Conservation (phyloP, 2,888 invertebrate genomes). For the Pyrrhosoma nymphula region DNA sequence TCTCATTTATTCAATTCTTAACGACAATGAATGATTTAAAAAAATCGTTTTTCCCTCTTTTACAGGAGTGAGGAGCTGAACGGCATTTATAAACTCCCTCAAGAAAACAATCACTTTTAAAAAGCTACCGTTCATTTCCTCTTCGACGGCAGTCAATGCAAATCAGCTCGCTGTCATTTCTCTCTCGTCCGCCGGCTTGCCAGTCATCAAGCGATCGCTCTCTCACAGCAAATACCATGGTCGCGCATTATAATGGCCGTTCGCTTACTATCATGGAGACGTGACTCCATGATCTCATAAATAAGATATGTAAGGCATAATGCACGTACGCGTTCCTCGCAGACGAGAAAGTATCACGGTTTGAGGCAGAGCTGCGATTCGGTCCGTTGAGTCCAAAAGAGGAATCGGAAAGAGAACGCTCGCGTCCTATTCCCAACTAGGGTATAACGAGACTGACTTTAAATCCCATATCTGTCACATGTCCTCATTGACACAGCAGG, state of each 20-base stretch:
- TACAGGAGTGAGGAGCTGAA: no score
- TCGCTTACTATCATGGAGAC: background rate
- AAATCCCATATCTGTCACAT: no score
- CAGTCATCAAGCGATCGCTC: no score
- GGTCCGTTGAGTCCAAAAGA: background rate
- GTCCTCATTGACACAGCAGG: no score
- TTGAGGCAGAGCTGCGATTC: background rate
- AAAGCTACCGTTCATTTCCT: no score
- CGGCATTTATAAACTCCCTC: no score
- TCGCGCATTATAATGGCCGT: background rate
- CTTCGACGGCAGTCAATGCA: background rate
- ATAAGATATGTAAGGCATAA: background rate
- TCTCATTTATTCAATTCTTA: no score
- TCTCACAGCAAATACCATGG: background rate
- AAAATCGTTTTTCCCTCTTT: background rate
- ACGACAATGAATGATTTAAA: background rate
- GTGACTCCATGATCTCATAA: background rate
- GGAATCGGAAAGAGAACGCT: background rate
- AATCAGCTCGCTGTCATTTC: background rate
- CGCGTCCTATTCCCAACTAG: background rate
- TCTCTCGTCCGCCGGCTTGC: background rate
- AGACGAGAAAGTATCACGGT: background rate
- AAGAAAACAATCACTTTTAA: no score
- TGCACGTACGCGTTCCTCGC: background rate
- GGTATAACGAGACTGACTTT: background rate